Percentiles rank a stretch among this genome's conserved stretches.
These are phyloP conservation scores for Buphagus erythrorhynchus DNA, from an alignment of 2,797 vertebrate species.

Conservation along the genomic window DNA sequence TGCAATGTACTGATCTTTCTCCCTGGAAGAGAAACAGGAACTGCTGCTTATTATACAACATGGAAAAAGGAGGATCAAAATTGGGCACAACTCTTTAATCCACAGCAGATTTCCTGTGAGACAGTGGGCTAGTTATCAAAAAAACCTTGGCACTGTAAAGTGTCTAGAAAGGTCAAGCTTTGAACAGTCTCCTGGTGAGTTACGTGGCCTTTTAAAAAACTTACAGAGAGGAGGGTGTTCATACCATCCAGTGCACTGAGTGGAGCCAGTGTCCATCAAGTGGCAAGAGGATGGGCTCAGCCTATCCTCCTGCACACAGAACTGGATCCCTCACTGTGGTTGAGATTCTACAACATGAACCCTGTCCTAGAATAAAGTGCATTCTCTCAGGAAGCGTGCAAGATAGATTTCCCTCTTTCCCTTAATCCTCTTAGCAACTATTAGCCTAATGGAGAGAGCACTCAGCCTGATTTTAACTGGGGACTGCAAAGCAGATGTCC, in stretches of 20 bases:
- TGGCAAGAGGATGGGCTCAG: neutral
- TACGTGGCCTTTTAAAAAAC: neutral
- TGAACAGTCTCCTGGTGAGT: neutral
- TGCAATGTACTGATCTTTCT: neutral
- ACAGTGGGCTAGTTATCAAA: neutral
- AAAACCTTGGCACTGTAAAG: neutral
- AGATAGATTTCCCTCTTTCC: neutral
- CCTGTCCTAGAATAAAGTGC: neutral
- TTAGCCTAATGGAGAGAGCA: neutral
- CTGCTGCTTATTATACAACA: neutral
- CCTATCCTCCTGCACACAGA: neutral
- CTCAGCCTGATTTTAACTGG: neutral
- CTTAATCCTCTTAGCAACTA: neutral
- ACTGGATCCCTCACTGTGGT: neutral
- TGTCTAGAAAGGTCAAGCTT: neutral
- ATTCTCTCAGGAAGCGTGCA: neutral
- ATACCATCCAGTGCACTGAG: neutral
- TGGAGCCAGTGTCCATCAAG: neutral
- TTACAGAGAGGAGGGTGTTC: neutral
- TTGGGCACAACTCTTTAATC: neutral
- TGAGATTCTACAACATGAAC: neutral
- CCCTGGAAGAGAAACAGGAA: neutral
- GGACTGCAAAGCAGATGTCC: neutral
- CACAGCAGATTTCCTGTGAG: neutral
- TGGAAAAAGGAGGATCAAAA: neutral